Conservation (phyloP, 1,140 invertebrate species). For the Fopius arisanus region DNA sequence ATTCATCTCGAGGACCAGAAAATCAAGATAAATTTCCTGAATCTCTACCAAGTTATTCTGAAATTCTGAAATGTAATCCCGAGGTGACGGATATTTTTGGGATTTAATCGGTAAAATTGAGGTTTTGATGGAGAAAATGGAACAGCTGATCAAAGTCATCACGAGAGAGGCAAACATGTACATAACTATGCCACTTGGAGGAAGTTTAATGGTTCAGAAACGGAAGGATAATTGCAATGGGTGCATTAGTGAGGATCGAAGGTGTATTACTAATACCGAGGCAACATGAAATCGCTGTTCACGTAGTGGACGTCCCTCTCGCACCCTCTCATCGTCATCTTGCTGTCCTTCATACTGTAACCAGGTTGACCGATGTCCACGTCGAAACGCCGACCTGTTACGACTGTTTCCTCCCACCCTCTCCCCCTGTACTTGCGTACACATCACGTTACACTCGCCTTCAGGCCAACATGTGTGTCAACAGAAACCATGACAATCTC, state of each 20-base stretch:
- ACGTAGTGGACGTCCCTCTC: background rate
- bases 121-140: too few species aligned
- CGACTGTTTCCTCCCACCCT: background rate
- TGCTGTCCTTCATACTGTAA: background rate
- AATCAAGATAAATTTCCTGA: too few species aligned
- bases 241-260: background rate
- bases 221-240: conserved; percentile 22
- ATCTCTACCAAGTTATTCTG: too few species aligned
- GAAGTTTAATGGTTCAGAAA: conserved; percentile 17
- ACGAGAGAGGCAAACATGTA: background rate
- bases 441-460: background rate
- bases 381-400: background rate
- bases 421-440: background rate
- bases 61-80: too few species aligned
- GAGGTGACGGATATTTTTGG: too few species aligned
- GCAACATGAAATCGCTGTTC: conserved; percentile 14
- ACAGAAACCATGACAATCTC: background rate
- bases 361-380: background rate
- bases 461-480: background rate
- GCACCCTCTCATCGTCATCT: background rate
- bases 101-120: too few species aligned
- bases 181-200: background rate
- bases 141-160: background rate
- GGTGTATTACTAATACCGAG: conserved; percentile 7
- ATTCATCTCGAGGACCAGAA: too few species aligned